A percentile compares a stretch with the other conserved stretches of the same genome.
phyloP scores from a whole-genome alignment of 2,113 vertebrate genomes.

The Merops nubicus region DNA sequence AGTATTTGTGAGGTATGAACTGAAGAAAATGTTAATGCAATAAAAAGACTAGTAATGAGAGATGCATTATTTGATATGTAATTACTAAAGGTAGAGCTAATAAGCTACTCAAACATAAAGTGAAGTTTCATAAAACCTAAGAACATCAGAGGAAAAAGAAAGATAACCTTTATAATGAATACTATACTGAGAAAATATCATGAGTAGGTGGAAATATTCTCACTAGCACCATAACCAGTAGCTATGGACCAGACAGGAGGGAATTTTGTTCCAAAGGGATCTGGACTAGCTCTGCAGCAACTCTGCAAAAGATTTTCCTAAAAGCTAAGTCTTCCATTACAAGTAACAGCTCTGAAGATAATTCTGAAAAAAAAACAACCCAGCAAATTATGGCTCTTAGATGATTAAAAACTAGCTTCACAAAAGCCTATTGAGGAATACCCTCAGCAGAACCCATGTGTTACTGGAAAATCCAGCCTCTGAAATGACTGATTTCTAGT shows the following conservation, averaged over 20 bases:
- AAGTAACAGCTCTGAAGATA: background rate
- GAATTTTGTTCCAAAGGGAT: background rate
- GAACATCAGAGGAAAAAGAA: background rate
- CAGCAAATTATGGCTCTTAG: background rate
- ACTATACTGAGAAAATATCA: background rate
- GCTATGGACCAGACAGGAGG: background rate
- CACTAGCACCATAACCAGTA: background rate
- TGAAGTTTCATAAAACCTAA: background rate
- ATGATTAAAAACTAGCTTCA: background rate
- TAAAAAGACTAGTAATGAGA: constrained; percentile 37
- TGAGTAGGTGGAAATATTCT: constrained; percentile 1
- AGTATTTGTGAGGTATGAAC: background rate
- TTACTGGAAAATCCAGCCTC: background rate
- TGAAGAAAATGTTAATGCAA: constrained; percentile 43
- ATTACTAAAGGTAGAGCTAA: too few species aligned
- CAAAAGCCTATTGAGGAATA: background rate
- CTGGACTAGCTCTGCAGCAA: background rate
- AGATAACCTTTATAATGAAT: background rate
- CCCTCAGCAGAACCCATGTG: background rate
- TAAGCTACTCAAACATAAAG: background rate
- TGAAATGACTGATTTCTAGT: background rate
- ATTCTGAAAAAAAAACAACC: background rate
- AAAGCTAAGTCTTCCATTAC: background rate
- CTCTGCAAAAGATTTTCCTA: background rate
- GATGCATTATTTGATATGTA: background rate